Evolutionary conservation across 2,797 vertebrate species (phyloP).

Genomic region (Oryzias dopingdopingensis): DNA sequence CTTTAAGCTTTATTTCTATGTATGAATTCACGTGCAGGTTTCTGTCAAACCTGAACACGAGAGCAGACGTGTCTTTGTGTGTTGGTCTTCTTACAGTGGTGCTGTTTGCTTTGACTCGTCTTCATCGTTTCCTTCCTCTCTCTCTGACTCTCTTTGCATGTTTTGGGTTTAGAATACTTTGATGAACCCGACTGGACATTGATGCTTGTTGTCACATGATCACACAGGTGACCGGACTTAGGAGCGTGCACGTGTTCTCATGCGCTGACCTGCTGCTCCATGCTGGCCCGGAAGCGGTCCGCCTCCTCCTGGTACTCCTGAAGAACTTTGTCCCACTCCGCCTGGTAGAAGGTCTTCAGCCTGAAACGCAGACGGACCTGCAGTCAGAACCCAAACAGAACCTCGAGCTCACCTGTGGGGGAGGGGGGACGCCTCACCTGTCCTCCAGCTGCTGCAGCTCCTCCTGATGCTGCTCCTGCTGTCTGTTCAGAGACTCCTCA

Average conservation of each 20-base stretch:
- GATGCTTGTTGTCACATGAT: too few species aligned
- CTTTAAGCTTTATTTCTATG: too few species aligned
- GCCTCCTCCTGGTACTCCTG: constrained; percentile 89
- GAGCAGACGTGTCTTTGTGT: too few species aligned
- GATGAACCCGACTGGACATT: too few species aligned
- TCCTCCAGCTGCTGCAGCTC: constrained; percentile 86
- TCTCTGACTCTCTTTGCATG: too few species aligned
- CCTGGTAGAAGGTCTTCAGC: constrained; percentile 87
- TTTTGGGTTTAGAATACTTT: too few species aligned
- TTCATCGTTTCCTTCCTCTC: too few species aligned
- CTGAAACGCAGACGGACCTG: constrained; percentile 27
- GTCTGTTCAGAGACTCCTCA: constrained; percentile 81
- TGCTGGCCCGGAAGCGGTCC: constrained; percentile 82
- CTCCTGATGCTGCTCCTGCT: constrained; percentile 84
- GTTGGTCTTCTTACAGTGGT: too few species aligned
- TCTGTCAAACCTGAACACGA: too few species aligned
- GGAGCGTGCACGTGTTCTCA: neutral
- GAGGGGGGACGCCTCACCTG: constrained; percentile 35
- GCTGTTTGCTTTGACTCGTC: too few species aligned
- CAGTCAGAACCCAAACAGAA: neutral
- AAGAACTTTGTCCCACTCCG: constrained; percentile 90
- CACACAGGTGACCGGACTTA: too few species aligned
- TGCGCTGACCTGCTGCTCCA: constrained; percentile 86
- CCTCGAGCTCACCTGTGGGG: neutral
- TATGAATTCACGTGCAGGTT: too few species aligned